phyloP scores from a whole-genome alignment of 2,888 invertebrate species.

The Caenorhabditis zanzibari region DNA sequence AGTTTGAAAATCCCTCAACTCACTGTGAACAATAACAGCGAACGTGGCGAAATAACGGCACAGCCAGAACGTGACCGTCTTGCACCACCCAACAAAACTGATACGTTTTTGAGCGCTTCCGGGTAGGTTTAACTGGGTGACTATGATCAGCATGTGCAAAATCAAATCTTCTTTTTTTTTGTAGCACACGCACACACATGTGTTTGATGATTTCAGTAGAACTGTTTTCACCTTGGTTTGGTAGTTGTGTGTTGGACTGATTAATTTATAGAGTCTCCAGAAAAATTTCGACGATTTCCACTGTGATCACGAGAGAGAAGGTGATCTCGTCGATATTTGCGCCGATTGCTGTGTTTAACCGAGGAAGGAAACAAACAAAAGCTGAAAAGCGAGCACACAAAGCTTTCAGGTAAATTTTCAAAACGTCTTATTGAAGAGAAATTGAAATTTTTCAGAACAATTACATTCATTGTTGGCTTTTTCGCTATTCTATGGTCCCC shows the following conservation, averaged over 20 bases:
- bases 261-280: constrained; percentile 71
- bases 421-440: not conserved
- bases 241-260: constrained; percentile 44
- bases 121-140: constrained; percentile 60
- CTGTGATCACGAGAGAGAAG: constrained; percentile 73
- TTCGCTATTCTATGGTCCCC: constrained; percentile 84
- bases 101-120: constrained; percentile 67
- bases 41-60: constrained; percentile 38
- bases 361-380: constrained; percentile 73
- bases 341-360: constrained; percentile 71
- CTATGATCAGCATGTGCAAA: constrained; percentile 51
- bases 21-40: constrained; percentile 47
- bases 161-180: constrained; percentile 42
- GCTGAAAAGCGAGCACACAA: constrained; percentile 83
- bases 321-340: constrained; percentile 74
- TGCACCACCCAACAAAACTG: constrained; percentile 58
- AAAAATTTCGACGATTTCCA: constrained; percentile 76
- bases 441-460: constrained; percentile 76
- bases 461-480: constrained; percentile 83
- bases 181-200: constrained; percentile 47
- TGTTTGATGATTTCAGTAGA: constrained; percentile 58
- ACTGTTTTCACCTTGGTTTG: constrained; percentile 55
- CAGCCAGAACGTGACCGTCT: constrained; percentile 51
- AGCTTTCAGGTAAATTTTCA: constrained; percentile 73
- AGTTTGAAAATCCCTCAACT: constrained; percentile 62